Percentiles rank a stretch among this genome's conserved stretches.
Conservation (phyloP, 2,888 invertebrate genomes). For the Brenthis daphne region DNA sequence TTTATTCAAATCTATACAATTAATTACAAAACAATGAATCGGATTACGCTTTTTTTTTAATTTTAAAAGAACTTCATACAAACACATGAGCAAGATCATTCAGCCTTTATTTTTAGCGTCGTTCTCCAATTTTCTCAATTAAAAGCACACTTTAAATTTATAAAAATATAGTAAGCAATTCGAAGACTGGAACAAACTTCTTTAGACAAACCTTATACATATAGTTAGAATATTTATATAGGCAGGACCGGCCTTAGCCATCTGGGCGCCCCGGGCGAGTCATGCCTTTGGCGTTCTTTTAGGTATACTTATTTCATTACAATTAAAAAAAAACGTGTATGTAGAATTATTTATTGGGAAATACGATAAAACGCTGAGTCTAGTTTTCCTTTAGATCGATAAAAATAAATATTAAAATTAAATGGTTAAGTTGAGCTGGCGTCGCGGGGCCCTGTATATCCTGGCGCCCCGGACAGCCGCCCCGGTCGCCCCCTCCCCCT, state of each 20-base stretch:
- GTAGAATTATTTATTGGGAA: too few species aligned
- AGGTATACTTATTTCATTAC: too few species aligned
- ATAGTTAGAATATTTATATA: background rate
- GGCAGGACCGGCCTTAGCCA: background rate
- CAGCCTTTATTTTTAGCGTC: slow-evolving; percentile 50
- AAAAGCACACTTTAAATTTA: background rate
- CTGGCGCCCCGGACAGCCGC: too few species aligned
- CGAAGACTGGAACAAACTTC: background rate
- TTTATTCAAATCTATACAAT: slow-evolving; percentile 4
- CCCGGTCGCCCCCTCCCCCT: too few species aligned
- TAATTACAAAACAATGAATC: background rate
- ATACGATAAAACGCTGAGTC: too few species aligned
- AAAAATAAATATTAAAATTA: too few species aligned
- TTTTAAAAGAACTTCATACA: slow-evolving; percentile 27
- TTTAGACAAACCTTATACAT: background rate
- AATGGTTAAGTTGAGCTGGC: too few species aligned
- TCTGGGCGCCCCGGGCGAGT: too few species aligned
- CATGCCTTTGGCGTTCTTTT: too few species aligned
- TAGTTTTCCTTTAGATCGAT: too few species aligned
- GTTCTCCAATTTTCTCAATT: background rate
- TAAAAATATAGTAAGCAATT: background rate
- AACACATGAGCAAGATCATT: slow-evolving; percentile 56
- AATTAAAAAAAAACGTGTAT: too few species aligned
- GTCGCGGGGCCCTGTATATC: too few species aligned
- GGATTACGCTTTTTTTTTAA: slow-evolving; percentile 1